Evolutionary conservation across 2,113 vertebrate species (phyloP), one percentile per base, ranked within the genome.

Genomic region (Lampris megalopsis): DNA sequence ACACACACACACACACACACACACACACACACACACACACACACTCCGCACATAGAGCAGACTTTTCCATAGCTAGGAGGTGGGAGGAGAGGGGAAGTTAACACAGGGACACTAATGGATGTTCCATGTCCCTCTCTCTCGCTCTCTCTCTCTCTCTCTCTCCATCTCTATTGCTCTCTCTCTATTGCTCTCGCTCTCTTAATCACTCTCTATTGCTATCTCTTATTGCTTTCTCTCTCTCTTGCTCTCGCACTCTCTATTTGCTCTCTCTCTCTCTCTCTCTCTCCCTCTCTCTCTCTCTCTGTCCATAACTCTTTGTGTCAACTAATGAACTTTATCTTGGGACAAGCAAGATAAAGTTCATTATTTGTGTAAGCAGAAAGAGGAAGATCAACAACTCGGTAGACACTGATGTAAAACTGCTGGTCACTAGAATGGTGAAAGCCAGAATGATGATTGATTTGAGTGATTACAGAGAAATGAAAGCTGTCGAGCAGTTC

Each of bases 91-190:
- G 54, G 60, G 71, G 66, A 78, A 61, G 52, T 71, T 84, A 78
- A 64, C 63, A 58, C 76, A 42, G 79, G 36, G n/a, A 63, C 66
- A 4, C 84, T 80, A 82, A 87, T 88, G 82, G 72, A 81, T 60
- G 52, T 45, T 52, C n/a, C 80, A 72, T 78, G 65, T 53, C 68
- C 43, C 48, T 43, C 43, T 24, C 24, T 24, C 68, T 67, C 43
- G 52, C 11, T 47, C 70, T 59, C 58, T 42, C 57, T n/a, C 57
- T 13, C 65, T 48, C 65, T 79, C 10, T 56, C 4, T 9, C 9
- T 52, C 37, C 4, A 47, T 83, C 70, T 71, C n/a, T 42, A 6
- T 36, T 6, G 57, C n/a, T 59, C 64, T 60, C 35, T 60, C 58
- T 60, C n/a, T 42, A 6, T 36, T 6, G 57, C n/a, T 59, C 64